phyloP scores from a whole-genome alignment of 2,113 vertebrate genomes.

The Perccottus glenii region DNA sequence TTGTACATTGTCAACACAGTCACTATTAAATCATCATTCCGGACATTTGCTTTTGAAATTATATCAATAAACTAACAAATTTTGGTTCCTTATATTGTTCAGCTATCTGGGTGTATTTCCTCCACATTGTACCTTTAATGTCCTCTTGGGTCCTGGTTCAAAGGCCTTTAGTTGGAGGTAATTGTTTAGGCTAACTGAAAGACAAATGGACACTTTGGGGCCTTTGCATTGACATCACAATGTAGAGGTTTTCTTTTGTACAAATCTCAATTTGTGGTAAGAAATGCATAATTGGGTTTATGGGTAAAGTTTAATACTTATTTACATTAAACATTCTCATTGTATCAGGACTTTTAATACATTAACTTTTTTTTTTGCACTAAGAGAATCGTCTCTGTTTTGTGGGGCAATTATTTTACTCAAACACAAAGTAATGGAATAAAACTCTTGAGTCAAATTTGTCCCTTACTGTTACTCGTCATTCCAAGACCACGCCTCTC shows the following conservation, averaged over 20 bases:
- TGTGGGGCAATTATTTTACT: no score
- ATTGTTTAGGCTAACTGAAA: conserved; percentile 30
- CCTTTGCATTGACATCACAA: conserved; percentile 22
- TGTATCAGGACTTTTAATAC: no score
- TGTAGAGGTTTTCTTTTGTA: conserved; percentile 7
- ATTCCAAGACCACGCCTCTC: conserved; percentile 50
- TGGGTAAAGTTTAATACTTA: no score
- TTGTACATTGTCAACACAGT: conserved; percentile 30
- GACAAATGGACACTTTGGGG: conserved; percentile 15
- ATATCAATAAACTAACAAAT: conserved; percentile 51
- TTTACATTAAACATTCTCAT: no score
- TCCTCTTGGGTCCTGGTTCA: conserved; percentile 31
- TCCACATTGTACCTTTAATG: conserved; percentile 51
- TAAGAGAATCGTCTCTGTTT: no score
- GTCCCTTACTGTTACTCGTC: rapidly evolving
- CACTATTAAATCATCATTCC: conserved; percentile 30
- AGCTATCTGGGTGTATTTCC: conserved; percentile 52
- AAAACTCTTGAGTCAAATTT: background rate
- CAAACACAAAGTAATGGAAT: no score
- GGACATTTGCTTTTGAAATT: conserved; percentile 28
- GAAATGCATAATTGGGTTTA: no score
- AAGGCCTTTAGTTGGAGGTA: conserved; percentile 32
- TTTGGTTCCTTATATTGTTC: conserved; percentile 66
- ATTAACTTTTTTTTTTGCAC: no score
- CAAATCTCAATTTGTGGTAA: no score